Evolutionary conservation across 1,140 invertebrate species (phyloP), one percentile per base, ranked within the genome.

Genomic region (Muscidifurax raptorellus): DNA sequence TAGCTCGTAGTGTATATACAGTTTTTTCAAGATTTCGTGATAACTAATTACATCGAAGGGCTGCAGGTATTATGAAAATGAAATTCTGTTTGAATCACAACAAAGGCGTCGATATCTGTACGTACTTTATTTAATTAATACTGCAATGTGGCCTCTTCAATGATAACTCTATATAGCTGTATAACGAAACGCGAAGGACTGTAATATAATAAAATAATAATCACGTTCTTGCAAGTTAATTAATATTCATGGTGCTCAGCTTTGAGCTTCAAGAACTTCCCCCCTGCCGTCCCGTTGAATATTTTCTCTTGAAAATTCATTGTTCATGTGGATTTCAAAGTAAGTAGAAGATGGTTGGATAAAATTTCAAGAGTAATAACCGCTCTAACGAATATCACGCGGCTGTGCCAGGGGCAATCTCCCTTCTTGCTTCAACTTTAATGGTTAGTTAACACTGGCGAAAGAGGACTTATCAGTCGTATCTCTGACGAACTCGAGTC

Each of bases 401-500:
- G 85, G 85, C 84, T 87, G 89, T 9, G 36, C 82, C 18, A 76
- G 64, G 6, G 52, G 22, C 52, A 59, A 59, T 59, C 52, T 59
- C 6, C 52, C 22, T 22, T 59, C 52, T 59, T 59, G 80, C 77
- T 90, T 88, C 77, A 90, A 89, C 85, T 91, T 90, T 89, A 88
- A 90, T 91, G 84, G 86, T 87, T 88, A 88, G 86, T 90, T 89
- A 89, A 89, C 84, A 87, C 86, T 88, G 86, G 86, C 72, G 86
- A 78, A 84, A 84, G 86, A 59, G 18, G 52, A 87, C 44, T 80
- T 90, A 90, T 89, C 88, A 89, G 86, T 87, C 83, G 86, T 47
- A 18, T 7, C 52, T 59, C 85, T 84, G 87, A 84, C 76, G 81
- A 85, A 87, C 80, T 52, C 44, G 79, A 87, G 86, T 84, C 79